These are phyloP conservation scores for Euproctis similis DNA, from an alignment of 2,888 invertebrate species.

Conservation along the genomic window DNA sequence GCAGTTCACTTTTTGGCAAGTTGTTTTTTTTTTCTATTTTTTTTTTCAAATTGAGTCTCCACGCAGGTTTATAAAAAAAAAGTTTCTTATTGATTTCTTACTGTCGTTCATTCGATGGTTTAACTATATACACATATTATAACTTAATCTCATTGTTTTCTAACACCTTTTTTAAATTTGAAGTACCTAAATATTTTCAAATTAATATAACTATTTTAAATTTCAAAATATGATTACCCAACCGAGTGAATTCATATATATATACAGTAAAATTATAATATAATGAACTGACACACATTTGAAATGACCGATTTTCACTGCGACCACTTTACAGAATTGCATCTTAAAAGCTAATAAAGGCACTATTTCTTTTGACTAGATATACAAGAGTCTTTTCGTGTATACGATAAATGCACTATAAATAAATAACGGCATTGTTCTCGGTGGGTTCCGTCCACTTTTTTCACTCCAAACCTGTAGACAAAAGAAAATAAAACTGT, in stretches of 20 bases:
- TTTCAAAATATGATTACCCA: not conserved
- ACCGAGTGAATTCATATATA: slow-evolving; percentile 1
- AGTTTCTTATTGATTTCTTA: no score
- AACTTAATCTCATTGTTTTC: no score
- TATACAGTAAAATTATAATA: slow-evolving; percentile 3
- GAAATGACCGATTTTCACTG: slow-evolving; percentile 10
- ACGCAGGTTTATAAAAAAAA: no score
- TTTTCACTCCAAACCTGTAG: slow-evolving; percentile 40
- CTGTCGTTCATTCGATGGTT: no score
- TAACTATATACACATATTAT: no score
- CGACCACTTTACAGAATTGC: slow-evolving; percentile 17
- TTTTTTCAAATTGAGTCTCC: no score
- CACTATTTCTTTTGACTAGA: slow-evolving; percentile 72
- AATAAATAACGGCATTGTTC: slow-evolving; percentile 46
- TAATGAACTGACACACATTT: slow-evolving; percentile 6
- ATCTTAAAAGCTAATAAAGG: slow-evolving; percentile 47
- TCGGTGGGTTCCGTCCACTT: slow-evolving; percentile 65
- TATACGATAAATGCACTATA: slow-evolving; percentile 50
- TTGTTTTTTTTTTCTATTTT: no score
- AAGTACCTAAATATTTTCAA: no score
- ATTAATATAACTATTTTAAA: not conserved
- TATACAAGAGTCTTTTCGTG: slow-evolving; percentile 66
- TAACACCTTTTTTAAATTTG: no score
- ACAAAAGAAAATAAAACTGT: slow-evolving; percentile 55
- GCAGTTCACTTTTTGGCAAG: no score